Base-by-base conservation (phyloP, 1,140 invertebrate species). In the Drosophila subobscura region DNA sequence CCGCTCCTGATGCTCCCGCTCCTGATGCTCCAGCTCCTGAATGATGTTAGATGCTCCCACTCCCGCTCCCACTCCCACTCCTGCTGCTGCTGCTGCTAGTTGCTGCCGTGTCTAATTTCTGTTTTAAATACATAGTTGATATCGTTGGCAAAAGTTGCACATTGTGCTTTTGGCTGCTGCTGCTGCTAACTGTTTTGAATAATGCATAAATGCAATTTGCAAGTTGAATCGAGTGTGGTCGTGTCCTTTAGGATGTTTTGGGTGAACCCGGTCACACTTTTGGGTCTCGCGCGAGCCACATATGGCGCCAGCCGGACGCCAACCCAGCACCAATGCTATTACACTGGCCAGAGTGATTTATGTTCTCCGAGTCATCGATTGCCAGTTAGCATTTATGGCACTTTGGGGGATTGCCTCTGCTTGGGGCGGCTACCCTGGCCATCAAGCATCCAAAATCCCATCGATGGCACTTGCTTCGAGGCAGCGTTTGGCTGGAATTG, bases 111-210 rank as follows among this genome's bases (percentile, higher is more conserved):
- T 85, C 80, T 85, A 85, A 85, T 85, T 85, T 85, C 54, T 75
- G 77, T 86, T 85, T 85, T 80, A 85, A 85, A 85, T 79, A 85
- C 80, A 85, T 85, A 86, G 81, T 80, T 85, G 81, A 86, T 85
- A 77, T 72, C 64, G 59, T 50, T 23, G 54, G 77, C 56, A 79
- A 85, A 85, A 73, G 77, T 85, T 84, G 71, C 14, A 77, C 63
- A 77, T 79, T 79, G 76, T 47, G 58, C 54, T 72, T 78, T 81
- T 55, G 42, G 41, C 51, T 65, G 25, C 42, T 23, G 57, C 53
- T 71, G 25, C 51, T 33, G 33, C 65, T 61, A 76, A 72, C 61
- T 67, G 61, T 57, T 56, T 55, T 84, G 67, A 84, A 85, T 85
- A 80, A 73, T 72, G 56, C 49, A 68, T 55, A 47, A 68, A 68